Evolutionary conservation across 2,888 invertebrate genomes (phyloP), one percentile per base, ranked within the genome.

Genomic region (Mesochorus sp.): DNA sequence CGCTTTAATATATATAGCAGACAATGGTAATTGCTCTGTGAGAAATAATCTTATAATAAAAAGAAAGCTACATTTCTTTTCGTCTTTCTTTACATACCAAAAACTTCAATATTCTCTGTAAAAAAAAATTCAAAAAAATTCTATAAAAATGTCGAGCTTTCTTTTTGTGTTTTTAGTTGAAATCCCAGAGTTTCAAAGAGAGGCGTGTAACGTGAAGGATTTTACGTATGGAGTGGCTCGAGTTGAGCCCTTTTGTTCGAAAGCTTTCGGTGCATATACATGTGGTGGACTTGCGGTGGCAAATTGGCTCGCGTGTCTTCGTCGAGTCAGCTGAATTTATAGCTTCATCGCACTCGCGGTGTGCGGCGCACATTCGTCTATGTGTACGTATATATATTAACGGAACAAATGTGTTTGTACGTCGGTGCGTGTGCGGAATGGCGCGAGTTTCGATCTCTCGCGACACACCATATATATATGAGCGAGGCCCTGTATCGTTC

Each of bases 221-320:
- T 37, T 53, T 8, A 28, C 0, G 44, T 8, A 39, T 26, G 26
- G 4, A 51, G n/a, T 37, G 21, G 21, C 21, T 10, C 12, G 14
- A n/a, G 17, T 26, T 6, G n/a, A 34, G 66, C 39, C 39, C 17
- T 34, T 49, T 34, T 34, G 21, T 10, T 26, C 28, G 17, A 5
- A 17, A 24, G 21, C 21, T 5, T 37, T 31, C 37, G 21, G 17
- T 57, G 34, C 37, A 31, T 12, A 57, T 21, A 37, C 21, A 21
- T 57, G 42, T 17, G 49, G 17, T 53, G 14, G 39, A 34, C 53
- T 71, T 80, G 82, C 83, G 79, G 79, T 84, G 81, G 85, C 84
- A 87, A 88, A 88, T 88, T 87, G 88, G 86, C 79, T 89, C 85
- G 87, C 88, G 87, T 86, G 87, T 87, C 86, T 88, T 88, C 86